A percentile compares a stretch with the other conserved stretches of the same genome.
Evolutionary conservation across 2,113 vertebrate species (phyloP).

Genomic region (Anseranas semipalmata): DNA sequence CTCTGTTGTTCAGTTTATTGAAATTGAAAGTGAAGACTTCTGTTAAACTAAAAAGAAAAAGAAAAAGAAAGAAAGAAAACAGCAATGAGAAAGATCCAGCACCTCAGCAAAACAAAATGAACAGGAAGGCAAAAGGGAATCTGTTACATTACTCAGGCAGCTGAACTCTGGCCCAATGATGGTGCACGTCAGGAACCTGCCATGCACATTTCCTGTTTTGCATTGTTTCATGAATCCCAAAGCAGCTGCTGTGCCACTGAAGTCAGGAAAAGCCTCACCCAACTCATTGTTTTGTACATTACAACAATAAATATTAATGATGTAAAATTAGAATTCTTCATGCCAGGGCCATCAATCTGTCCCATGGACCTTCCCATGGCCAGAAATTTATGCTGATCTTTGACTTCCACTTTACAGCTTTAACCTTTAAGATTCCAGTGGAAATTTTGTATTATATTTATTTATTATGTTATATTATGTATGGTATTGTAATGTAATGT

Average conservation of each 20-base stretch:
- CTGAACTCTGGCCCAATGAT: not conserved
- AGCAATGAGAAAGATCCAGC: not conserved
- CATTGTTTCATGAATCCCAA: constrained; percentile 50
- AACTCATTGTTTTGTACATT: constrained; percentile 43
- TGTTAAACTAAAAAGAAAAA: not conserved
- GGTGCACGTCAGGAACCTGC: not conserved
- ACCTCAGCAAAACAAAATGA: constrained; percentile 4
- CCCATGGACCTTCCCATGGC: not conserved
- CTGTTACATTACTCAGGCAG: constrained; percentile 27
- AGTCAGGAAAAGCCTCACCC: constrained; percentile 61
- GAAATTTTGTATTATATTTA: not conserved
- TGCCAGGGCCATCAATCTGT: not conserved
- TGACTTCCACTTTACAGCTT: not conserved
- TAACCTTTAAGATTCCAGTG: not conserved
- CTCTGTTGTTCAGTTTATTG: not conserved
- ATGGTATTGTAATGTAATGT: not conserved
- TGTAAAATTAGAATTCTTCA: constrained; percentile 44
- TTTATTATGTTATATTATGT: not conserved
- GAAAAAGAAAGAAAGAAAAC: not conserved
- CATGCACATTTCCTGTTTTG: constrained; percentile 51
- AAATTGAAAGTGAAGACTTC: not conserved
- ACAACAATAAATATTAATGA: constrained; percentile 53
- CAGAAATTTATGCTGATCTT: not conserved
- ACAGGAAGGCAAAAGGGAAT: constrained; percentile 28
- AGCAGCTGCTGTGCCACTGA: constrained; percentile 33